Evolutionary conservation across 1,140 invertebrate species (phyloP).

Genomic region (Calephelis virginiensis): DNA sequence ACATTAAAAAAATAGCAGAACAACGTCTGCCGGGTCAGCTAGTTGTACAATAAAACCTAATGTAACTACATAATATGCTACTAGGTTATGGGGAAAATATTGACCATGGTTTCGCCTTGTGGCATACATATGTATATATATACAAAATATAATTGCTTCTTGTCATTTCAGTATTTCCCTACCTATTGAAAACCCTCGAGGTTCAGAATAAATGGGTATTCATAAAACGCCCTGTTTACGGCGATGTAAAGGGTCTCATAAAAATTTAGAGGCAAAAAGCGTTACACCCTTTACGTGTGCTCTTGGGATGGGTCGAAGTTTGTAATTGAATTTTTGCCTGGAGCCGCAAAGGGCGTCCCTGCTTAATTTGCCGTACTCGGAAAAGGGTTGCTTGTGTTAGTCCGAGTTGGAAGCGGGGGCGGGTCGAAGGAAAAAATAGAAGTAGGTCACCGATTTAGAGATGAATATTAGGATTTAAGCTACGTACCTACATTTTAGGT

Average conservation of each 20-base stretch:
- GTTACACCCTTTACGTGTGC: constrained; percentile 60
- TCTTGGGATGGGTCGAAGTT: constrained; percentile 71
- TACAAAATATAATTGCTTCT: constrained; percentile 35
- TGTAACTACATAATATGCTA: constrained; percentile 12
- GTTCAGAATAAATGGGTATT: constrained; percentile 68
- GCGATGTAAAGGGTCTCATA: constrained; percentile 73
- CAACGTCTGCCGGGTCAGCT: too few relatives aligned
- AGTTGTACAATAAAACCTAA: too few relatives aligned
- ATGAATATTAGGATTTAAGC: too few relatives aligned
- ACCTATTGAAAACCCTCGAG: constrained; percentile 41
- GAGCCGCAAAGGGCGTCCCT: constrained; percentile 72
- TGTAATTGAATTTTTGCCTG: constrained; percentile 77
- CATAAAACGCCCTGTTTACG: constrained; percentile 73
- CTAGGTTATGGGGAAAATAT: not conserved
- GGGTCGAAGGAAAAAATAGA: constrained; percentile 6
- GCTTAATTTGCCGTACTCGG: constrained; percentile 72
- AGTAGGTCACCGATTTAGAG: not conserved
- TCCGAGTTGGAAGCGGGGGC: constrained; percentile 31
- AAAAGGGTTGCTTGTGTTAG: constrained; percentile 57
- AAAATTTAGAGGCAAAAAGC: constrained; percentile 74
- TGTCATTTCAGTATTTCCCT: constrained; percentile 18
- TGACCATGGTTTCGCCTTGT: not conserved
- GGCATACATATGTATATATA: constrained; percentile 2
- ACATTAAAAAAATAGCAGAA: too few relatives aligned
- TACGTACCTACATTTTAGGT: too few relatives aligned